Evolutionary conservation across 2,888 invertebrate species (phyloP).

Genomic region (Tiliacea citrago): DNA sequence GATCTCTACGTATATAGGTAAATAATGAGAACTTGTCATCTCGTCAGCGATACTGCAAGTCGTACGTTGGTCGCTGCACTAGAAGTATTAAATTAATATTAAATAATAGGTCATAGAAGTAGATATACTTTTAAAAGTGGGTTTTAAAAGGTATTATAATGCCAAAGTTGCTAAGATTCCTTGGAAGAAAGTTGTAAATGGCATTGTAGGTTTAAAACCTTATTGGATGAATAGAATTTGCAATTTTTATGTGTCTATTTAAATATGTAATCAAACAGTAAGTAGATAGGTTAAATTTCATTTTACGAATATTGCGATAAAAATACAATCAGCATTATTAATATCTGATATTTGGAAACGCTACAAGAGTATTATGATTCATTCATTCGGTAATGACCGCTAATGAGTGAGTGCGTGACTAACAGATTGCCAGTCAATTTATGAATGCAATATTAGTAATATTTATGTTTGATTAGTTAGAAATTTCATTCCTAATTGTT

Average conservation of each 20-base stretch:
- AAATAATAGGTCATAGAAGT: constrained; percentile 41
- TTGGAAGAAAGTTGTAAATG: constrained; percentile 26
- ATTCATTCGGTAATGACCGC: constrained; percentile 29
- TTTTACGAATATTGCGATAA: constrained; percentile 58
- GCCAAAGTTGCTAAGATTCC: constrained; percentile 51
- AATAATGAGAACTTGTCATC: constrained; percentile 26
- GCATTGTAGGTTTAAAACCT: constrained; percentile 45
- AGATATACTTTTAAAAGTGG: constrained; percentile 40
- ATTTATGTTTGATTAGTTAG: constrained; percentile 59
- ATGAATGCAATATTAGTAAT: constrained; percentile 61
- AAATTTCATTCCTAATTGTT: constrained; percentile 68
- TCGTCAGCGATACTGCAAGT: constrained; percentile 25
- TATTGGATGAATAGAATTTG: constrained; percentile 44
- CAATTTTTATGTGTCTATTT: constrained; percentile 48
- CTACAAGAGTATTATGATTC: constrained; percentile 58
- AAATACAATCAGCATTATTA: constrained; percentile 62
- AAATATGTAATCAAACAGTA: constrained; percentile 39
- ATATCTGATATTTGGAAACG: constrained; percentile 42
- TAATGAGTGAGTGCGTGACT: constrained; percentile 44
- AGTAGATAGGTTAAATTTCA: constrained; percentile 43
- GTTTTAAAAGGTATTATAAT: constrained; percentile 49
- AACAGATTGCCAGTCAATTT: constrained; percentile 53
- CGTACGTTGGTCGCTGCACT: constrained; percentile 24
- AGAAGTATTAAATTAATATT: constrained; percentile 57
- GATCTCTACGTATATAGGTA: constrained; percentile 17